Conservation (phyloP, 2,888 invertebrate species). For the Aleiodes testaceus region DNA sequence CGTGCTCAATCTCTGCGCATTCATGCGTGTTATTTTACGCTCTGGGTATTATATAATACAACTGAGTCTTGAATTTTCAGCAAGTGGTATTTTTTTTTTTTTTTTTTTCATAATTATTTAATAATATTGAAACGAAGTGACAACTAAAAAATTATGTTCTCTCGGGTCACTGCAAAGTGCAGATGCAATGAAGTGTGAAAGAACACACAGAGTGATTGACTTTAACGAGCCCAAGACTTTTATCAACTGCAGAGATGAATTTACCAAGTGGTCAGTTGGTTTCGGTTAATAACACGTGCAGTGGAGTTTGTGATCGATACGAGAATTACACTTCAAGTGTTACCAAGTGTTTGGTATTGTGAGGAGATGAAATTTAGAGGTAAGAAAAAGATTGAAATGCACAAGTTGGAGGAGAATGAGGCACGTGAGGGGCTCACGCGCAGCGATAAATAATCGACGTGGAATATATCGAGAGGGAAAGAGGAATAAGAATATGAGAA, state of each 20-base stretch:
- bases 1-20: conserved; percentile 36
- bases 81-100: neutral
- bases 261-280: neutral
- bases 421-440: conserved; percentile 37
- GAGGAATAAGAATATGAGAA: conserved; percentile 47
- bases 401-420: conserved; percentile 1
- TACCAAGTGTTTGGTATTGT: neutral
- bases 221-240: conserved; percentile 42
- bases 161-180: conserved; percentile 13
- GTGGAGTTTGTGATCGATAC: conserved; percentile 45
- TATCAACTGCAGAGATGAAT: conserved; percentile 8
- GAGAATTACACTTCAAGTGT: conserved; percentile 17
- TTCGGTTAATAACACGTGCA: conserved; percentile 36
- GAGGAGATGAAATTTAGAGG: neutral
- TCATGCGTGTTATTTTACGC: conserved; percentile 29
- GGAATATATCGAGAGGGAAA: conserved; percentile 22
- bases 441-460: conserved; percentile 40
- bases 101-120: no score
- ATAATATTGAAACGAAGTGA: neutral
- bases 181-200: conserved; percentile 27
- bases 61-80: neutral
- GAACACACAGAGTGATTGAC: conserved; percentile 40
- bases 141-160: conserved; percentile 3
- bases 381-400: conserved; percentile 1
- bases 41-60: conserved; percentile 1